Evolutionary conservation across 2,113 vertebrate species (phyloP).

Genomic region (Balaeniceps rex): DNA sequence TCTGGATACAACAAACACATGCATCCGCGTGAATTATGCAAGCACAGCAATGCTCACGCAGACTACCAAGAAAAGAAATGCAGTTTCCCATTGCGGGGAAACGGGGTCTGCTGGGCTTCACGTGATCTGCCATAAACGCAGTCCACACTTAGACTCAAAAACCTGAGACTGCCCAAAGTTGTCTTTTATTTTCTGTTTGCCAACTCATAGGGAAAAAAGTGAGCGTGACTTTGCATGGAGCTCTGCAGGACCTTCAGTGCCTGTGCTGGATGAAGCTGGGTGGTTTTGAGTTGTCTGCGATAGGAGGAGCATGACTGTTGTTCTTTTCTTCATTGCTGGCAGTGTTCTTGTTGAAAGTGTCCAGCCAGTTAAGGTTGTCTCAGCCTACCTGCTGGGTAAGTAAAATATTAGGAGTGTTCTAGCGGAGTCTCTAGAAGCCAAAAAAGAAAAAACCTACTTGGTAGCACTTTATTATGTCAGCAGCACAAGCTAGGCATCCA

Average conservation of each 20-base stretch:
- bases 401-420: not conserved
- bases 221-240: not conserved
- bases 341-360: not conserved
- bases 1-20: not conserved
- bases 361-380: not conserved
- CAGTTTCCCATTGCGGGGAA: accelerated
- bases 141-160: not conserved
- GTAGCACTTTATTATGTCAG: not conserved
- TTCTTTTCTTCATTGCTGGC: not conserved
- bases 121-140: accelerated
- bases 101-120: not conserved
- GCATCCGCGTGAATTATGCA: too few relatives aligned
- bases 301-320: accelerated
- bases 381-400: not conserved
- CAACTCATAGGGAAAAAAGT: not conserved
- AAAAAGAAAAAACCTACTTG: not conserved
- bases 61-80: not conserved
- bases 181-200: not conserved
- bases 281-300: not conserved
- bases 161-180: not conserved
- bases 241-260: not conserved
- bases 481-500: not conserved
- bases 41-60: accelerated
- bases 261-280: accelerated
- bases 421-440: not conserved